Evolutionary conservation across 1,140 invertebrate genomes (phyloP), one percentile per base, ranked within the genome.

Genomic region (Saccostrea echinata): DNA sequence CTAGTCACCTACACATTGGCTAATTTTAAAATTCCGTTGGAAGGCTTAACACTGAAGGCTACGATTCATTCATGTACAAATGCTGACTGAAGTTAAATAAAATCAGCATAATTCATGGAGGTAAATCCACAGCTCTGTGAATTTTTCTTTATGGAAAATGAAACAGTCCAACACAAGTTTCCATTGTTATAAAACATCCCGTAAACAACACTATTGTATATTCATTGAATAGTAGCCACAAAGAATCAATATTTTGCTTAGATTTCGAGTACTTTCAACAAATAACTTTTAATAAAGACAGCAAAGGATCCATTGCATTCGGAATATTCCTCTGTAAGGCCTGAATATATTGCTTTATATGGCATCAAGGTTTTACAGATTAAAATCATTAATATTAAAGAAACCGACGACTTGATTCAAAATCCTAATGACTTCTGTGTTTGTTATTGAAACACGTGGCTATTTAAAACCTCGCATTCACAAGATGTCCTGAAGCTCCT

Each of bases 221-320:
- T 18, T 27, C 16, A 12, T 11, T 16, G 13, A 30, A 30, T 4
- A 30, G 30, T 16, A 27, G 3, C 30, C 27, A 16, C 8, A 27
- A 13, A 76, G 27, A 76, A 76, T 76, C 68, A 76, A 76, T 76
- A 76, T 76, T 76, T 76, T 33, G 68, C 24, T 76, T 27, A 30
- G 27, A 76, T 27, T 30, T 61, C n/a, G 6, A 1, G 55, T 61
- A 13, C 55, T 61, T 76, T 76, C 24, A 27, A 76, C 30, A 76
- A 76, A 12, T 27, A 30, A 12, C 68, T 76, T 16, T 76, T 76
- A 76, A 76, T 76, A 33, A 27, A 76, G 68, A 30, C 13, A 13
- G 68, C 9, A 76, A 27, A 12, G 24, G 30, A 76, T 33, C 27
- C 27, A 35, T 11, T 30, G 11, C 24, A 13, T n/a, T 21, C 9